Conservation (phyloP, 1,140 invertebrate genomes). For the Lordiphosa mommai region DNA sequence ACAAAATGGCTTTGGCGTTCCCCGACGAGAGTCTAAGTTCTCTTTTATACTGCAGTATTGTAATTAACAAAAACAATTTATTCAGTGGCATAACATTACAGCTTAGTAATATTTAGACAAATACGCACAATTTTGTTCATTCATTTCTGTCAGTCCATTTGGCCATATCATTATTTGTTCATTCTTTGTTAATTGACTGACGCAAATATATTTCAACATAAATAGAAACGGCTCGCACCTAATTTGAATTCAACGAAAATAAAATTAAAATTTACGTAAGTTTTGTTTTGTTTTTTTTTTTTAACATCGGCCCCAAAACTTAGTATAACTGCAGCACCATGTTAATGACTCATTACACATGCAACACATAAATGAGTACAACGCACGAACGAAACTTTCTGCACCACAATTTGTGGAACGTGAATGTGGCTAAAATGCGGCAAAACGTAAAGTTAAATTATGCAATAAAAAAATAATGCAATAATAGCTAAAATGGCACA, state of each 20-base stretch:
- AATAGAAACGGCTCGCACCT: conserved; percentile 63
- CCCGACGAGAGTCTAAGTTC: too few species aligned
- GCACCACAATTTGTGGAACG: conserved; percentile 61
- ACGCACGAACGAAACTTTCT: conserved; percentile 32
- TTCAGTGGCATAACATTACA: too few species aligned
- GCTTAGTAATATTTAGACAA: too few species aligned
- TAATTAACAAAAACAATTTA: too few species aligned
- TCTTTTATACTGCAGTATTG: too few species aligned
- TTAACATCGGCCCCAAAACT: conserved; percentile 29
- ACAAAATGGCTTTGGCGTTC: too few species aligned
- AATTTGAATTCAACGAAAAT: conserved; percentile 52
- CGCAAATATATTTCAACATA: conserved; percentile 33
- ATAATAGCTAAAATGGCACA: conserved; percentile 51
- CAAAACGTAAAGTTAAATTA: conserved; percentile 68
- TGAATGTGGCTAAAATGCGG: conserved; percentile 70
- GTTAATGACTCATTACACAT: conserved; percentile 77
- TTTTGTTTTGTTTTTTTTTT: conserved; percentile 32
- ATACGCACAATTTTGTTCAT: too few species aligned
- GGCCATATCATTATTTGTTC: too few species aligned
- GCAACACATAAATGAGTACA: conserved; percentile 49
- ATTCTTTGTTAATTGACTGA: too few species aligned
- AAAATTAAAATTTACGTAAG: conserved; percentile 42
- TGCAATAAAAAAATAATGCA: conserved; percentile 68
- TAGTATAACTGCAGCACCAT: conserved; percentile 34
- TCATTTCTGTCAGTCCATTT: too few species aligned